phyloP scores from a whole-genome alignment of 2,888 invertebrate genomes.

The Allophyes oxyacanthae region DNA sequence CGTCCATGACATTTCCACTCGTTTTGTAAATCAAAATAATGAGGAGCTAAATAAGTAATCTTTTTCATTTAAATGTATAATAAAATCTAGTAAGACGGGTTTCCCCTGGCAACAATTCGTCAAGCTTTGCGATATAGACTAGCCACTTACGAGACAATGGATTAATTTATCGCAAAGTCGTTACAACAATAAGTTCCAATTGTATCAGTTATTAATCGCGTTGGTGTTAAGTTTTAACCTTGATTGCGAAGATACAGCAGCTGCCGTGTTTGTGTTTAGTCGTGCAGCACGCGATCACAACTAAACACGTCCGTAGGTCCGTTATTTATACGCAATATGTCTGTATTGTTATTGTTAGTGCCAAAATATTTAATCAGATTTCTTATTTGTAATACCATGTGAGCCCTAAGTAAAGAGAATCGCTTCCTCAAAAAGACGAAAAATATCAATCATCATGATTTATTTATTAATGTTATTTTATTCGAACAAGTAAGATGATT shows the following conservation, averaged over 20 bases:
- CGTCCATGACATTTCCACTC: too few species aligned
- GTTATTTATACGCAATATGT: slow-evolving; percentile 11
- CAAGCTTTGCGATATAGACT: slow-evolving; percentile 27
- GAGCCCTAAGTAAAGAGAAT: too few species aligned
- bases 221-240: slow-evolving; percentile 52
- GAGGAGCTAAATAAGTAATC: too few species aligned
- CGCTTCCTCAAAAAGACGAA: too few species aligned
- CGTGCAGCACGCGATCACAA: slow-evolving; percentile 55
- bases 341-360: slow-evolving; percentile 25
- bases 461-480: too few species aligned
- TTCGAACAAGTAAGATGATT: too few species aligned
- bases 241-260: slow-evolving; percentile 51
- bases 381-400: slow-evolving; percentile 1
- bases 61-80: too few species aligned
- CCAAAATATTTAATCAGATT: slow-evolving; percentile 30
- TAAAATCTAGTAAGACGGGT: too few species aligned
- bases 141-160: slow-evolving; percentile 44
- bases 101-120: slow-evolving; percentile 13
- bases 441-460: too few species aligned
- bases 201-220: slow-evolving; percentile 47
- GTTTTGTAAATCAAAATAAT: too few species aligned
- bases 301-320: slow-evolving; percentile 47
- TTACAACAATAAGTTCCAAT: slow-evolving; percentile 44
- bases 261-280: slow-evolving; percentile 41
- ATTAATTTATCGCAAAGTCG: slow-evolving; percentile 44